Percentiles rank a stretch among this genome's conserved stretches.
Evolutionary conservation across 2,797 vertebrate species (phyloP).

Genomic region (Acridotheres tristis): DNA sequence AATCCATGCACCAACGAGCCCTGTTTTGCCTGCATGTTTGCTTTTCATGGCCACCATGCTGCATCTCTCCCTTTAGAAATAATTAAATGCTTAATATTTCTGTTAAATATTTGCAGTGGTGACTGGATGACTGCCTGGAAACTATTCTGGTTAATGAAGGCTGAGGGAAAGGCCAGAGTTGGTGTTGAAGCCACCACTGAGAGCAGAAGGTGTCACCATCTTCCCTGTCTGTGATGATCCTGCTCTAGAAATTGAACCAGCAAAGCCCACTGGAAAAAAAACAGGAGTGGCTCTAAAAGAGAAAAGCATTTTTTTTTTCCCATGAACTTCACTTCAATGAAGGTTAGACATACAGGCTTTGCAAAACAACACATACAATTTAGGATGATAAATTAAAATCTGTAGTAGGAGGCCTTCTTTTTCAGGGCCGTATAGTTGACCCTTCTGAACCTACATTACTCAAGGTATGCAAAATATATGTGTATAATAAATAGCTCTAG

Average conservation of each 20-base stretch:
- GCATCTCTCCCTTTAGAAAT: not conserved
- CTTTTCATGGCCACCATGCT: not conserved
- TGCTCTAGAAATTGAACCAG: not conserved
- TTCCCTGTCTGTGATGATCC: not conserved
- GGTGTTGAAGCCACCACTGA: not conserved
- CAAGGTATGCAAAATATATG: slow-evolving; percentile 72
- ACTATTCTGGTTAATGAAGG: not conserved
- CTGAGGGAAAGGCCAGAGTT: not conserved
- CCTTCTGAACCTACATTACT: slow-evolving; percentile 67
- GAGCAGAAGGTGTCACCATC: slow-evolving; percentile 45
- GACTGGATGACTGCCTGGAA: slow-evolving; percentile 13
- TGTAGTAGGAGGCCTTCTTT: slow-evolving; percentile 61
- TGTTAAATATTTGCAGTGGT: not conserved
- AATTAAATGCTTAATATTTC: not conserved
- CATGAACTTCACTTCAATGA: slow-evolving; percentile 53
- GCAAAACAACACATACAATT: slow-evolving; percentile 52
- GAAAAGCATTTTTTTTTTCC: slow-evolving; percentile 35
- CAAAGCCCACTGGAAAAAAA: not conserved
- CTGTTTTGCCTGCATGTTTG: not conserved
- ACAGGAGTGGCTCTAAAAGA: slow-evolving; percentile 24
- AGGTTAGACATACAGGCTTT: slow-evolving; percentile 56
- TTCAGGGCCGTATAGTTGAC: slow-evolving; percentile 67
- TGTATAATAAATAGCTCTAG: slow-evolving; percentile 72
- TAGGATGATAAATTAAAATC: slow-evolving; percentile 61
- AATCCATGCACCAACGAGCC: not conserved